phyloP scores from a whole-genome alignment of 2,113 vertebrate species.

The Elgaria multicarinata region DNA sequence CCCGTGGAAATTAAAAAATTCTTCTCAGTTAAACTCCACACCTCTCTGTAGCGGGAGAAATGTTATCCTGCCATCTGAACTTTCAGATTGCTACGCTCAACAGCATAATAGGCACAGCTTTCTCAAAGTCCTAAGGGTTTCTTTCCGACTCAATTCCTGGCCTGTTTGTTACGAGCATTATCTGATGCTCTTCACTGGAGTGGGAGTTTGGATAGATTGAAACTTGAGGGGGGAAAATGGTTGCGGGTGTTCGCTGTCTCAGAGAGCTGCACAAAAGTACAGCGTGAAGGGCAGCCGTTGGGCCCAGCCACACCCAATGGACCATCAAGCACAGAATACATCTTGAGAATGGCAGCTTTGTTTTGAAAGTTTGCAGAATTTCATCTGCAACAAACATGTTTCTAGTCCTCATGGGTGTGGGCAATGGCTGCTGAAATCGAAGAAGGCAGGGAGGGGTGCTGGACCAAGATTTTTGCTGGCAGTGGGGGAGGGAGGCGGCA shows the following conservation, averaged over 20 bases:
- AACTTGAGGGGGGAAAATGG: too few relatives aligned
- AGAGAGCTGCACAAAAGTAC: background rate
- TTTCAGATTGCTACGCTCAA: conserved; percentile 10
- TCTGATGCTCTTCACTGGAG: background rate
- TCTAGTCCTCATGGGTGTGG: background rate
- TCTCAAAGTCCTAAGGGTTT: background rate
- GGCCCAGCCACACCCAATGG: background rate
- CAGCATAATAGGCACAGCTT: conserved; percentile 1
- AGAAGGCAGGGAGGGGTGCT: background rate
- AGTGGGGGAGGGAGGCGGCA: too few relatives aligned
- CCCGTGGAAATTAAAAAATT: conserved; percentile 63
- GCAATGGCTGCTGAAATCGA: background rate
- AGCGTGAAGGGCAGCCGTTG: too few relatives aligned
- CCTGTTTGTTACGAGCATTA: conserved; percentile 1
- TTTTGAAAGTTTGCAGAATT: background rate
- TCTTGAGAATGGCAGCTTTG: background rate
- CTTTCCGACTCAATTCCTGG: conserved; percentile 33
- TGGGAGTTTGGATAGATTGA: background rate
- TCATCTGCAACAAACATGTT: background rate
- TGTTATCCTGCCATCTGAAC: conserved; percentile 55
- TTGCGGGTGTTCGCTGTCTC: background rate
- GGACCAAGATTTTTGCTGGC: too few relatives aligned
- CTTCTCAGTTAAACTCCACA: conserved; percentile 41
- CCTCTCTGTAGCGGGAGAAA: conserved; percentile 30
- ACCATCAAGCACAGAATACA: background rate